A percentile compares a stretch with the other conserved stretches of the same genome.
These are phyloP conservation scores for Lepidocyrtoides sp. DNA, from an alignment of 2,888 invertebrate genomes.

Conservation along the genomic window DNA sequence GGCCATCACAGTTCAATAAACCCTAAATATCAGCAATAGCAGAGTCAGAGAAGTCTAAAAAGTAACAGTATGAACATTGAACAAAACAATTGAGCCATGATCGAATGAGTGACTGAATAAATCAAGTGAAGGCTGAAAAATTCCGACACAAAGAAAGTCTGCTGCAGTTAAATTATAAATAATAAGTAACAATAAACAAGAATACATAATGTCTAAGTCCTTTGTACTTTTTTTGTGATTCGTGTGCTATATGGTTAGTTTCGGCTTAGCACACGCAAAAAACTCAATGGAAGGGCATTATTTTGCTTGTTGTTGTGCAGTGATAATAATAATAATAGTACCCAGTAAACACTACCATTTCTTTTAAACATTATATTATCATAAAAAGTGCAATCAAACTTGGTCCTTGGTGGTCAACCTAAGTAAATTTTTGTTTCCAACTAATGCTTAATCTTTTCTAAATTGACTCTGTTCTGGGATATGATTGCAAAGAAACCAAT, in stretches of 20 bases:
- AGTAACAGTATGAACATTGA: slow-evolving; percentile 9
- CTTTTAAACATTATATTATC: background rate
- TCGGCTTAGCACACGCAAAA: too few species aligned
- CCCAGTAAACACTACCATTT: background rate
- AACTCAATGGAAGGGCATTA: too few species aligned
- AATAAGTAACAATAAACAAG: background rate
- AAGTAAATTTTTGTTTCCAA: background rate
- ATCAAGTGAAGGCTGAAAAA: slow-evolving; percentile 60
- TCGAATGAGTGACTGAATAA: slow-evolving; percentile 46
- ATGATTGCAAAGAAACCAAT: background rate
- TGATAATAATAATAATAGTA: too few species aligned
- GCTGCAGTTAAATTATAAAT: background rate
- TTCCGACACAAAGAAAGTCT: slow-evolving; percentile 53
- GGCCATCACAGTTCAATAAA: slow-evolving; percentile 72
- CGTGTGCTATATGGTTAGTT: too few species aligned
- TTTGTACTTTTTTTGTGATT: too few species aligned
- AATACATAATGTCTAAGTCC: background rate
- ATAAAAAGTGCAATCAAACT: background rate
- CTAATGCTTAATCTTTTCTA: slow-evolving; percentile 6
- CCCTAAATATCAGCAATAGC: background rate
- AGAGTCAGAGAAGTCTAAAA: background rate
- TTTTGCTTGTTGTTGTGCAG: too few species aligned
- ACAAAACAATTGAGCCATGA: slow-evolving; percentile 58
- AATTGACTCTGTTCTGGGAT: background rate
- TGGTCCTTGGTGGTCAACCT: slow-evolving; percentile 58